phyloP scores from a whole-genome alignment of 1,140 invertebrate species.

The Penaeus vannamei region DNA sequence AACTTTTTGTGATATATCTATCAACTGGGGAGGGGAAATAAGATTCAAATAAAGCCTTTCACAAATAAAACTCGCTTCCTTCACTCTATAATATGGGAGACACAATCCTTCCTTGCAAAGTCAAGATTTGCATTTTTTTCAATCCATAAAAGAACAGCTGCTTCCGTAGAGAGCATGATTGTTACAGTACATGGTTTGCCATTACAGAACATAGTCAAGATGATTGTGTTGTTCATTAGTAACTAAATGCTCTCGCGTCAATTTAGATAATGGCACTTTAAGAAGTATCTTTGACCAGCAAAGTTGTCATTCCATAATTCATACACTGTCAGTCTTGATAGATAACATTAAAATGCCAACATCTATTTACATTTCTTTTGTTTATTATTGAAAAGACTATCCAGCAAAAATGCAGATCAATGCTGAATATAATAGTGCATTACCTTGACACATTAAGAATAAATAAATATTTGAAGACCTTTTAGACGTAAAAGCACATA shows the following conservation, averaged over 20 bases:
- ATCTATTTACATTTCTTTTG: background rate
- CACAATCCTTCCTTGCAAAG: too few relatives aligned
- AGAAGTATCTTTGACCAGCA: conserved; percentile 29
- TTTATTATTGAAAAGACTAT: background rate
- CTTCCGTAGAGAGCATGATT: too few relatives aligned
- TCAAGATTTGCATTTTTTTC: too few relatives aligned
- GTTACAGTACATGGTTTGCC: too few relatives aligned
- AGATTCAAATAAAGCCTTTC: conserved; percentile 3
- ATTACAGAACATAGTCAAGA: too few relatives aligned
- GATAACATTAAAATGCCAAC: conserved; percentile 9
- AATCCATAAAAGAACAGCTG: too few relatives aligned
- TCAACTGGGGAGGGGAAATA: background rate
- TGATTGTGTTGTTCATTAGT: too few relatives aligned
- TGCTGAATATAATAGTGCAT: conserved; percentile 10
- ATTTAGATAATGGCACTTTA: conserved; percentile 3
- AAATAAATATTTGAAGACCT: conserved; percentile 43
- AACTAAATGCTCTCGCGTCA: background rate
- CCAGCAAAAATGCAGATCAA: background rate
- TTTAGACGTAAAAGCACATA: conserved; percentile 40
- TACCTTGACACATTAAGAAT: conserved; percentile 45
- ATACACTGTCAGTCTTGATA: conserved; percentile 1
- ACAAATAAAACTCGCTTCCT: background rate
- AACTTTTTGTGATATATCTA: background rate
- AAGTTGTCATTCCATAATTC: background rate
- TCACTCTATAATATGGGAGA: too few relatives aligned